Conservation (phyloP, 1,140 invertebrate species). For the Hyposmocoma kahamanoa region DNA sequence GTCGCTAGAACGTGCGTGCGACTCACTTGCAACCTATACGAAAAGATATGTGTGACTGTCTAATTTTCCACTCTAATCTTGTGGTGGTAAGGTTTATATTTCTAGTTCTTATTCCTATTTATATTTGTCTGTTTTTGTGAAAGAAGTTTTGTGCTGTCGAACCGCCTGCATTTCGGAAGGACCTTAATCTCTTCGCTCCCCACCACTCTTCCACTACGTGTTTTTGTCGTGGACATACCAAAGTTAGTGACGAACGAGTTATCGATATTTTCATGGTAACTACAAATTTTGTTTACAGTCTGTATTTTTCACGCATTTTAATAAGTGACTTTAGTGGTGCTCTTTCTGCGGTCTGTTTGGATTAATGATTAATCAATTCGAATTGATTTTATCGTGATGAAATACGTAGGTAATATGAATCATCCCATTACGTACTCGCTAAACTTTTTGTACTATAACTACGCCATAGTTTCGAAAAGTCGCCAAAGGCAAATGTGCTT, state of each 20-base stretch:
- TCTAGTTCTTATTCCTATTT: conserved; percentile 11
- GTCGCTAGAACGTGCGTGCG: conserved; percentile 38
- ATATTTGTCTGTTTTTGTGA: conserved; percentile 43
- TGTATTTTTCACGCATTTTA: conserved; percentile 8
- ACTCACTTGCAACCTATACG: conserved; percentile 34
- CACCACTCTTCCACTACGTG: conserved; percentile 50
- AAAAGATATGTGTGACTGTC: conserved; percentile 15
- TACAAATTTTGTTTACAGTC: conserved; percentile 11
- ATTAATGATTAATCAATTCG: too few relatives aligned
- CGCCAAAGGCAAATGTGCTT: conserved; percentile 52
- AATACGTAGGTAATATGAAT: too few relatives aligned
- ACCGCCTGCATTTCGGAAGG: conserved; percentile 63
- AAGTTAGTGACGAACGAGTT: conserved; percentile 42
- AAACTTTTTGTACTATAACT: too few relatives aligned
- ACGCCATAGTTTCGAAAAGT: too few relatives aligned
- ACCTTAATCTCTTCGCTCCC: conserved; percentile 58
- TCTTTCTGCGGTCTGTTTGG: too few relatives aligned
- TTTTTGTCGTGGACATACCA: conserved; percentile 65
- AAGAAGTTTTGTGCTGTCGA: conserved; percentile 49
- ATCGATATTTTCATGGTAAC: conserved; percentile 36
- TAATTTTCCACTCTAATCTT: conserved; percentile 15
- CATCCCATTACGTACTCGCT: too few relatives aligned
- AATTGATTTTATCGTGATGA: too few relatives aligned
- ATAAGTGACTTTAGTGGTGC: neutral
- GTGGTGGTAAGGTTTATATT: conserved; percentile 26